Conservation (phyloP, 2,797 vertebrate genomes). For the Ambastaia sidthimunki region DNA sequence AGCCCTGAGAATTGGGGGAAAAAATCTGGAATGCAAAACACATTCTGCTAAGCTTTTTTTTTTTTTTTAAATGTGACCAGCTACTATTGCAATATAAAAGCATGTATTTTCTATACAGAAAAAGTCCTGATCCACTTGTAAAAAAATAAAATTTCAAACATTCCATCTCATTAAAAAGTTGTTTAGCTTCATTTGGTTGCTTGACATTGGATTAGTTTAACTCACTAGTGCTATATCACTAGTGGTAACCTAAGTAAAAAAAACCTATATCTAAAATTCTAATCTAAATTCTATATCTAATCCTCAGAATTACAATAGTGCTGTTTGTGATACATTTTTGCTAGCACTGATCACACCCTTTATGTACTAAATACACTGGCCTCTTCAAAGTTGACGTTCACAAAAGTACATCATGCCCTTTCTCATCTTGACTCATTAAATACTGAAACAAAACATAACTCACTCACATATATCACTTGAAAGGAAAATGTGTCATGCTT, state of each 20-base stretch:
- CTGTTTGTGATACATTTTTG: slow-evolving; percentile 20
- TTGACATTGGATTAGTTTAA: slow-evolving; percentile 49
- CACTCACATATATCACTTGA: slow-evolving; percentile 50
- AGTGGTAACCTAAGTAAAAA: not conserved
- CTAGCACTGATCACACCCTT: slow-evolving; percentile 21
- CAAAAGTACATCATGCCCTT: slow-evolving; percentile 42
- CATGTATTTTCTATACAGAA: not conserved
- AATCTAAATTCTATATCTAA: too few relatives aligned
- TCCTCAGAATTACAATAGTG: slow-evolving; percentile 29
- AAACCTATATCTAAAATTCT: too few relatives aligned
- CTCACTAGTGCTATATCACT: slow-evolving; percentile 7
- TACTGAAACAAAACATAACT: slow-evolving; percentile 58
- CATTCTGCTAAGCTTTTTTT: too few relatives aligned
- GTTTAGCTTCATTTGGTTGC: slow-evolving; percentile 11
- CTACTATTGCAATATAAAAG: not conserved
- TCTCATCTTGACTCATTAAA: slow-evolving; percentile 57
- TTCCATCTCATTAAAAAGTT: not conserved
- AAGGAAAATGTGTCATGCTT: slow-evolving; percentile 63
- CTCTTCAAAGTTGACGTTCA: slow-evolving; percentile 51
- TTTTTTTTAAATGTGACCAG: not conserved
- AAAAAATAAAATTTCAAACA: not conserved
- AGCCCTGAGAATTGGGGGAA: not conserved
- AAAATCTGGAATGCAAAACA: not conserved
- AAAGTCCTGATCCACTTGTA: not conserved
- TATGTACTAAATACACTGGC: slow-evolving; percentile 32